Evolutionary conservation across 2,888 invertebrate species (phyloP).

Genomic region (Gnatocerus cornutus): DNA sequence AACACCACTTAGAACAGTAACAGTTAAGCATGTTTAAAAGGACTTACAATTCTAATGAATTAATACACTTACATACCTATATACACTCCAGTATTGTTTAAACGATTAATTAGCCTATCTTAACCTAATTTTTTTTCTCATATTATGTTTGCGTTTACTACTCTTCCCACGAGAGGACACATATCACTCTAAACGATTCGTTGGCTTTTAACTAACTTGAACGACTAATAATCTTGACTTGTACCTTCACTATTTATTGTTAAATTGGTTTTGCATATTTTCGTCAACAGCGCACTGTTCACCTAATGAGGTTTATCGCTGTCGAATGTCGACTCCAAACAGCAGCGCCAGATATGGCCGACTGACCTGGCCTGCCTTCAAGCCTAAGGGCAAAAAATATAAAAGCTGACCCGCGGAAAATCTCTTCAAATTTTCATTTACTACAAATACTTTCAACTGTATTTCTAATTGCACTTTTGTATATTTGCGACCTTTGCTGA

Average conservation of each 20-base stretch:
- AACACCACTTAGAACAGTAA: conserved; percentile 23
- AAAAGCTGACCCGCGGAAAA: neutral
- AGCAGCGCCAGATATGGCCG: conserved; percentile 37
- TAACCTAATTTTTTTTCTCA: conserved; percentile 39
- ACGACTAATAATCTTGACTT: neutral
- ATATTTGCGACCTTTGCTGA: no score
- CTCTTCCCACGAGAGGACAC: conserved; percentile 18
- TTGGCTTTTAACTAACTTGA: neutral
- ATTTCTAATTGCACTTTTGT: neutral
- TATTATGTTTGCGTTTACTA: conserved; percentile 23
- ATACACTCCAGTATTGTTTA: conserved; percentile 36
- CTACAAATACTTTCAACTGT: neutral
- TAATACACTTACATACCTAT: conserved; percentile 29
- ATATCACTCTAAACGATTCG: conserved; percentile 12
- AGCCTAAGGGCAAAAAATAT: conserved; percentile 33
- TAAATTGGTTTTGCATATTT: conserved; percentile 6
- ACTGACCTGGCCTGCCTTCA: conserved; percentile 36
- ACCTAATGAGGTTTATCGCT: conserved; percentile 10
- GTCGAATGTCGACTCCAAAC: neutral
- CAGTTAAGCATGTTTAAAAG: conserved; percentile 32
- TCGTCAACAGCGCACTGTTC: neutral
- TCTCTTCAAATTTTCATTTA: conserved; percentile 1
- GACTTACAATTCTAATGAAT: conserved; percentile 21
- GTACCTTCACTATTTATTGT: conserved; percentile 22
- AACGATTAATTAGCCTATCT: conserved; percentile 27